These are phyloP conservation scores for Tenthredo amoena DNA, from an alignment of 2,888 invertebrate species.

Conservation along the genomic window DNA sequence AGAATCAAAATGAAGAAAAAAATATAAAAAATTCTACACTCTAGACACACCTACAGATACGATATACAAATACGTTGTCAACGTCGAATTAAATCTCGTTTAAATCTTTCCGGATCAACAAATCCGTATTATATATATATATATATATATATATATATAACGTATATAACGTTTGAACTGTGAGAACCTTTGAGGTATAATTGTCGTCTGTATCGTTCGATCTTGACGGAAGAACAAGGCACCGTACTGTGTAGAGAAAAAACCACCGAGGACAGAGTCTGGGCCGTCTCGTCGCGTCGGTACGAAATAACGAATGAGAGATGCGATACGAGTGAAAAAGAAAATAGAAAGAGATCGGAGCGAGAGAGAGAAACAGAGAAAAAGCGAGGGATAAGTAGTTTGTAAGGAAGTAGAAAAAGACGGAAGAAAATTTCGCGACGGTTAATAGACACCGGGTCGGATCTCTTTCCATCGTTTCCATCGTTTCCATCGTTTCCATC, in stretches of 20 bases:
- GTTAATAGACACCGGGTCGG: background rate
- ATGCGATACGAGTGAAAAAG: background rate
- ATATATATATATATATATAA: background rate
- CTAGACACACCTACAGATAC: background rate
- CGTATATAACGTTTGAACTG: background rate
- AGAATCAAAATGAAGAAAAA: background rate
- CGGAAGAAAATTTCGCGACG: background rate
- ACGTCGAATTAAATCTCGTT: background rate
- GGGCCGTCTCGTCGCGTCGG: background rate
- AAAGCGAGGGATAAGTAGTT: background rate
- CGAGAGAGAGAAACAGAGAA: too few relatives aligned
- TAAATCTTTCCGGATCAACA: constrained; percentile 2
- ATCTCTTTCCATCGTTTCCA: background rate
- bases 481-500: background rate
- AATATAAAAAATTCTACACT: background rate
- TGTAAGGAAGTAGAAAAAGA: background rate
- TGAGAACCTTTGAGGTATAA: constrained; percentile 17
- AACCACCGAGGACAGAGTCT: background rate
- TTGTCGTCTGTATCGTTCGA: constrained; percentile 9
- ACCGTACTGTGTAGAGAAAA: background rate
- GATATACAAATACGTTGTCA: background rate
- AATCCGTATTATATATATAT: background rate
- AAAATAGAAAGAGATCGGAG: background rate
- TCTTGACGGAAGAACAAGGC: constrained; percentile 15
- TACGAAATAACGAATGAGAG: background rate